Conservation (phyloP, 2,113 vertebrate genomes). For the Hippocampus barbouri region DNA sequence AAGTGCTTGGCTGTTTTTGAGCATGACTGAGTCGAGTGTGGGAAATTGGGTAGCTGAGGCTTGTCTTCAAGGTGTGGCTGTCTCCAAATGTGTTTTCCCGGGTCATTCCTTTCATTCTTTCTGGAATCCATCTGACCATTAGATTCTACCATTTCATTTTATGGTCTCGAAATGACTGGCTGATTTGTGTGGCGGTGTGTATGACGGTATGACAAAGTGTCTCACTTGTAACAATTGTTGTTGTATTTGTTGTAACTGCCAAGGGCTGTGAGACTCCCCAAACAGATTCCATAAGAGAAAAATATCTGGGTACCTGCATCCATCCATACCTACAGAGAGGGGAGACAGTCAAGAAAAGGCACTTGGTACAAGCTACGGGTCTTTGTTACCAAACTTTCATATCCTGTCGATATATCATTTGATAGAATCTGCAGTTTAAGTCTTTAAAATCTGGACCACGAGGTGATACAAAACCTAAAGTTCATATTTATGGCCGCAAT, state of each 20-base stretch:
- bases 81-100: slow-evolving; percentile 52
- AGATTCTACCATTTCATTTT: slow-evolving; percentile 21
- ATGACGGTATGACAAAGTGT: slow-evolving; percentile 7
- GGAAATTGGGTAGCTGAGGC: slow-evolving; percentile 44
- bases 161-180: not conserved
- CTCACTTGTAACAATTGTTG: slow-evolving; percentile 94
- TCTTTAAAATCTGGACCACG: no score
- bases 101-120: slow-evolving; percentile 64
- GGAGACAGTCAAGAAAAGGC: not conserved
- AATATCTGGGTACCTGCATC: slow-evolving; percentile 92
- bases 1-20: slow-evolving; percentile 3
- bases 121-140: slow-evolving; percentile 37
- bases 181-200: slow-evolving; percentile 2
- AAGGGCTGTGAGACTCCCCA: slow-evolving; percentile 87
- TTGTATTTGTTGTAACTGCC: slow-evolving; percentile 96
- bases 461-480: not conserved
- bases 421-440: no score
- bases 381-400: not conserved
- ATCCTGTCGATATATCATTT: no score
- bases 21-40: slow-evolving; percentile 34
- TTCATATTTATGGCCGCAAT: not conserved
- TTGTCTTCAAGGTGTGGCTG: slow-evolving; percentile 60
- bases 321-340: slow-evolving; percentile 84
- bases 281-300: slow-evolving; percentile 89
- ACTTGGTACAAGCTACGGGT: not conserved